A percentile compares a stretch with the other conserved stretches of the same genome.
phyloP scores from a whole-genome alignment of 1,140 invertebrate genomes.

The Zaprionus kolodkinae region DNA sequence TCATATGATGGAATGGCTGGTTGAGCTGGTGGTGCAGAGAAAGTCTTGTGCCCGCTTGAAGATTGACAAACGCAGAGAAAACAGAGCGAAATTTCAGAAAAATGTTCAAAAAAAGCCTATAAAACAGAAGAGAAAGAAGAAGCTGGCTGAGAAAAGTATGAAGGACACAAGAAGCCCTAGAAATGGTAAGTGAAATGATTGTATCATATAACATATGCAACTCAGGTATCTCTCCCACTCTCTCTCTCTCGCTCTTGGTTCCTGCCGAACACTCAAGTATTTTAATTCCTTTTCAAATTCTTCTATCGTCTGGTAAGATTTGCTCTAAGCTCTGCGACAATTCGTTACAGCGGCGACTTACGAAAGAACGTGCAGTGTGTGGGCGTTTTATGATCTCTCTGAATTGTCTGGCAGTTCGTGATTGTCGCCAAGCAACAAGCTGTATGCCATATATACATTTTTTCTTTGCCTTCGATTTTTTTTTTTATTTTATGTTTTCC shows the following conservation, averaged over 20 bases:
- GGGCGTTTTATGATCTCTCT: conserved; percentile 51
- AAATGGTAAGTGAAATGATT: background rate
- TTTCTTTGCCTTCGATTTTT: conserved; percentile 37
- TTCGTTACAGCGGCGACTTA: conserved; percentile 31
- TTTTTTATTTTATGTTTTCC: conserved; percentile 9
- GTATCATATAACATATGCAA: background rate
- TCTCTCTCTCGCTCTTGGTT: background rate
- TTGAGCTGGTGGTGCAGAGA: conserved; percentile 14
- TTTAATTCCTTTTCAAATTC: background rate
- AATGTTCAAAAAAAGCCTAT: background rate
- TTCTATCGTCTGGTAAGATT: conserved; percentile 1
- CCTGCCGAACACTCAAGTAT: background rate
- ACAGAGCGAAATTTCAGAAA: background rate
- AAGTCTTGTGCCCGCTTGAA: conserved; percentile 32
- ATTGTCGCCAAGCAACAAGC: conserved; percentile 49
- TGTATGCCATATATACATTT: conserved; percentile 44
- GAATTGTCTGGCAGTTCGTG: conserved; percentile 65
- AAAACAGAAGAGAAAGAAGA: background rate
- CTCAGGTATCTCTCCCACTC: too few relatives aligned
- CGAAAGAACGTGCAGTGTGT: conserved; percentile 59
- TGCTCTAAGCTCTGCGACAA: conserved; percentile 33
- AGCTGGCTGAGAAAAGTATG: background rate
- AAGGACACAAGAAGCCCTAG: background rate
- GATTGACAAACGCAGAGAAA: conserved; percentile 11
- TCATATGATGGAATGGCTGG: conserved; percentile 1